Evolutionary conservation across 2,888 invertebrate genomes (phyloP), one percentile per base, ranked within the genome.

Genomic region (Athalia cordata): DNA sequence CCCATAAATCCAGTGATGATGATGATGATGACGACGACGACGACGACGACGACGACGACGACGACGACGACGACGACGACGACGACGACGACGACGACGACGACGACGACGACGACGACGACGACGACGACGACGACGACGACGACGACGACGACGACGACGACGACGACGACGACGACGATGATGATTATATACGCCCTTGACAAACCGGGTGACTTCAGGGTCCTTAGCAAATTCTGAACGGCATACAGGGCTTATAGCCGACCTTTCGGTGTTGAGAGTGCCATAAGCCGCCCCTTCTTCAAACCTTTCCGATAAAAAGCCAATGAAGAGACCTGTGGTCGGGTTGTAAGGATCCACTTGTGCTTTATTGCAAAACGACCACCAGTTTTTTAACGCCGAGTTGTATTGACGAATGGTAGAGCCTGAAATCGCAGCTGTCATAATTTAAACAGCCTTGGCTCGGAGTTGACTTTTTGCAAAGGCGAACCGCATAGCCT

Each of bases 401-500:
- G 67, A 67, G 9, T 67, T 67, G 15, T 67, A 67, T 9, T 67
- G 67, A 4, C 15, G 50, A 52, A 67, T 15, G 3, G 67, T 67
- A 9, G 67, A 50, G 8, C 52, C 9, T 6, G 67, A 50, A 3
- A 67, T 8, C 15, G 52, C n/a, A 50, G 67, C 67, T 8, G 9
- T 67, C 7, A 67, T 6, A 9, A 67, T 52, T 15, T 0, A 3
- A 4, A 67, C 9, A 15, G 67, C 50, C 15, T 3, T 15, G 8
- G 13, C 50, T 3, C 50, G 9, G 7, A 67, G 52, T 7, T 13
- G 5, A 50, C 13, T 67, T 67, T 52, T 50, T 11, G n/a, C 15
- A 55, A 78, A 80, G 3, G 80, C 80, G 43, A 77, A 7, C 76
- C 78, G 15, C 79, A 82, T 75, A 83, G 62, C 52, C 43, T 76